A percentile compares a stretch with the other conserved stretches of the same genome.
Conservation (phyloP, 2,888 invertebrate genomes). For the Mesoligia furuncula region DNA sequence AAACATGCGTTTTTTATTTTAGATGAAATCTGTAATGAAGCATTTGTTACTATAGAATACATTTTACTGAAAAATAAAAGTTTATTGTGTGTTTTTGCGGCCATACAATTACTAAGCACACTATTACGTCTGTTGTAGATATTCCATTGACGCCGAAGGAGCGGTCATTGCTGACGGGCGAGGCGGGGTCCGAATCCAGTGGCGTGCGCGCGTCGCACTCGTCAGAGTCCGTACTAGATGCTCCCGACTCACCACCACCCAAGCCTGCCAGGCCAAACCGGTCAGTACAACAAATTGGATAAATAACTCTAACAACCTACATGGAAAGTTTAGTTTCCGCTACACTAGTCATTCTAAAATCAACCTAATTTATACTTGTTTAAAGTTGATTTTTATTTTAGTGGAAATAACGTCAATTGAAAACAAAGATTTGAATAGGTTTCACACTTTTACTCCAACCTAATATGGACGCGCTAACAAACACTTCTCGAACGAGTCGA, state of each 20-base stretch:
- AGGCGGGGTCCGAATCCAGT: constrained; percentile 89
- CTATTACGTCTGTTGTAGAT: constrained; percentile 89
- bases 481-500: constrained; percentile 44
- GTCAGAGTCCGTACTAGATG: constrained; percentile 94
- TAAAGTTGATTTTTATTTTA: constrained; percentile 8
- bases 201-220: constrained; percentile 95
- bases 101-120: not conserved
- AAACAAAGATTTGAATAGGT: constrained; percentile 27
- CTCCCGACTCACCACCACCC: constrained; percentile 93
- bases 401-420: not conserved
- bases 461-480: constrained; percentile 32
- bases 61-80: constrained; percentile 2
- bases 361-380: constrained; percentile 3
- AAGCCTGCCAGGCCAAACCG: constrained; percentile 97
- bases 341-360: constrained; percentile 22
- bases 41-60: not conserved
- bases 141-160: constrained; percentile 96
- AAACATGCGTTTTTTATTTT: constrained; percentile 15
- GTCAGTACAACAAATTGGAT: constrained; percentile 78
- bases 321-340: constrained; percentile 7
- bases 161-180: constrained; percentile 92
- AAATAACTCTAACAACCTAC: not conserved
- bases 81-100: not conserved
- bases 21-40: constrained; percentile 8
- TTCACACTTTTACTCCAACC: constrained; percentile 24